Base-by-base conservation (phyloP, 2,797 vertebrate species). In the Rhadinocentrus ornatus region DNA sequence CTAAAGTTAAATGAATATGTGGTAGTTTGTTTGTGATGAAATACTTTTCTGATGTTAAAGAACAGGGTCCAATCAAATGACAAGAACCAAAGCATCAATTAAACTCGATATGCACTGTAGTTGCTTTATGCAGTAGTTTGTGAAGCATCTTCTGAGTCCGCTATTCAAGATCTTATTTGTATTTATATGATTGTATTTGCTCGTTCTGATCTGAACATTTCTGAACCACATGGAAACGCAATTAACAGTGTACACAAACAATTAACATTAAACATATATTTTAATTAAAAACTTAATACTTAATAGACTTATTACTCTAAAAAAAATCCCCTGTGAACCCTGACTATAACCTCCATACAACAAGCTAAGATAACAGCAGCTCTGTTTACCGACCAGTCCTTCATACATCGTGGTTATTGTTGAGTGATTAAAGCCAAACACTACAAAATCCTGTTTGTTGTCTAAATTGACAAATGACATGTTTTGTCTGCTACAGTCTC, bases 401-500 rank as follows among this genome's bases (percentile, higher is more conserved):
- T 11, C 16, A 1, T 24, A 32, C 57, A 11, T 65, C 26, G n/a
- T 2, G 15, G 41, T 9, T 68, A 20, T 81, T 71, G 29, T 78
- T 64, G 18, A 31, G 66, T 31, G 50, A 69, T 68, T 66, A 64
- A 79, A 77, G 52, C 34, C 60, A 76, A 22, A 57, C 55, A 35
- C 16, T 46, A 46, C 35, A 48, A 54, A 72, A 68, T 77, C 57
- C 65, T 73, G 72, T 66, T 81, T 76, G 69, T 60, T 78, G 66
- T 84, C 77, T 66, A 32, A 86, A 71, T 48, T 80, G 54, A 81
- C 55, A 26, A 82, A 81, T 81, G 57, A 26, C 66, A 66, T 72
- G 27, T 71, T 79, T 75, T 53, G 12, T 73, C 29, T 4, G 0
- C 57, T 24, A 1, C 66, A 66, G 50, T 67, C 29, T 73, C 52